Conservation (phyloP, 2,888 invertebrate genomes). For the Ochropacha duplaris region DNA sequence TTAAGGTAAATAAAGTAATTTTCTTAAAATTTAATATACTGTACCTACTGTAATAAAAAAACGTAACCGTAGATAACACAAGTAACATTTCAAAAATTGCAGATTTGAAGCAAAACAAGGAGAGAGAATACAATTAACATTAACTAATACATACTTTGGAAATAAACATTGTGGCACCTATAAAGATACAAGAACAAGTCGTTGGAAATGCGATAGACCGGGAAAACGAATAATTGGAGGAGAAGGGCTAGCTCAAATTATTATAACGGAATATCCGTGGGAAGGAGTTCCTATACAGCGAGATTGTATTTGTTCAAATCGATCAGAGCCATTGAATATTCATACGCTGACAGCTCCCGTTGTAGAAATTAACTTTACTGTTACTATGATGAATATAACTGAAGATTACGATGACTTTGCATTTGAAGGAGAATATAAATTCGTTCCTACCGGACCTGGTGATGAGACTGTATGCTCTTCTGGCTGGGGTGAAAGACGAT, state of each 20-base stretch:
- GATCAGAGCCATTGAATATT: slow-evolving; percentile 85
- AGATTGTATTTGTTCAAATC: slow-evolving; percentile 89
- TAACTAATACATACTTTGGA: slow-evolving; percentile 87
- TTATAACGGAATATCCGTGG: slow-evolving; percentile 88
- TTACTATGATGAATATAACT: slow-evolving; percentile 90
- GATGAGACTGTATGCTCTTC: slow-evolving; percentile 85
- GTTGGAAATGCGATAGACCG: slow-evolving; percentile 87
- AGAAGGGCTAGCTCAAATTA: slow-evolving; percentile 84
- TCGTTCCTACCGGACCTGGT: slow-evolving; percentile 81
- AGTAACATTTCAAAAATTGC: slow-evolving; percentile 15
- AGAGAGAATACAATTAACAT: slow-evolving; percentile 87
- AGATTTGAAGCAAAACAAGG: slow-evolving; percentile 87
- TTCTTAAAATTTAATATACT: slow-evolving; percentile 3
- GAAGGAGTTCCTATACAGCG: slow-evolving; percentile 85
- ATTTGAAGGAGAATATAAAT: slow-evolving; percentile 89
- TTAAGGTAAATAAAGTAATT: slow-evolving; percentile 75
- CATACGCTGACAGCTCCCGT: slow-evolving; percentile 87
- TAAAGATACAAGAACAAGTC: slow-evolving; percentile 85
- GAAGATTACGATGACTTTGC: slow-evolving; percentile 91
- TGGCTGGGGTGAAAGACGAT: slow-evolving; percentile 85
- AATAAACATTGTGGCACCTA: slow-evolving; percentile 86
- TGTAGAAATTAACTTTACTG: slow-evolving; percentile 88
- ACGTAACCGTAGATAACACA: background rate
- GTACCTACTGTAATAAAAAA: background rate
- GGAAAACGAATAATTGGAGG: slow-evolving; percentile 70